These are phyloP conservation scores for Hermaeophaga mercurialis DNA, from an alignment of 2,888 invertebrate genomes.

Conservation along the genomic window DNA sequence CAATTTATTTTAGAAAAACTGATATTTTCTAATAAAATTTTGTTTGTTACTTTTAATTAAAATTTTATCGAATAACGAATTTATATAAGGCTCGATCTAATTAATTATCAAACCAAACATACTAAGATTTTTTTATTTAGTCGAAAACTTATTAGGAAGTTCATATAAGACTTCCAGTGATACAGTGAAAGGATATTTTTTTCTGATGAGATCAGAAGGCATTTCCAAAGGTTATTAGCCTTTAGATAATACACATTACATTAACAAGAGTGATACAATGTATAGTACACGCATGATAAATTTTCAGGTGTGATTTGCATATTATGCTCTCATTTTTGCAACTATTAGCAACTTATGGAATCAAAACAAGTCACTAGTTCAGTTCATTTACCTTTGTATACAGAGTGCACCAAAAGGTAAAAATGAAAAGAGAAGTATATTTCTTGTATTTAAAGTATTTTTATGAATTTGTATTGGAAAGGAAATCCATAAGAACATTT, in stretches of 20 bases:
- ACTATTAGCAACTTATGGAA: slow-evolving; percentile 23
- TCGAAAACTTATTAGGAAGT: slow-evolving; percentile 6
- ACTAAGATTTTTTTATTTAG: too few relatives aligned
- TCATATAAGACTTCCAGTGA: slow-evolving; percentile 12
- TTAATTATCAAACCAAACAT: too few relatives aligned
- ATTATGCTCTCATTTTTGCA: slow-evolving; percentile 28
- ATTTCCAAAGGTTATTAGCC: slow-evolving; percentile 31
- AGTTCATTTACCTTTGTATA: slow-evolving; percentile 37
- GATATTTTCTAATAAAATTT: too few relatives aligned
- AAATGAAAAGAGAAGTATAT: too few relatives aligned
- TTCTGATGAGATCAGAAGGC: slow-evolving; percentile 28
- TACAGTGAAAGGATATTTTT: slow-evolving; percentile 24
- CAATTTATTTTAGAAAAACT: too few relatives aligned
- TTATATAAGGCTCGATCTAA: too few relatives aligned
- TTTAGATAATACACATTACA: slow-evolving; percentile 26
- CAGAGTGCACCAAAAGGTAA: slow-evolving; percentile 22
- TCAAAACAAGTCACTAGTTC: slow-evolving; percentile 28
- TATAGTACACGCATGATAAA: slow-evolving; percentile 29
- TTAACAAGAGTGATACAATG: slow-evolving; percentile 24
- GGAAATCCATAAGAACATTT: too few relatives aligned
- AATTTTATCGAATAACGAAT: too few relatives aligned
- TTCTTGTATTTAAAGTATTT: too few relatives aligned
- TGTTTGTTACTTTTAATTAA: too few relatives aligned
- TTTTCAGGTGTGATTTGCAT: slow-evolving; percentile 32
- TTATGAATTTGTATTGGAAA: too few relatives aligned